Conservation (phyloP, 2,888 invertebrate species). For the Bimastos eiseni region DNA sequence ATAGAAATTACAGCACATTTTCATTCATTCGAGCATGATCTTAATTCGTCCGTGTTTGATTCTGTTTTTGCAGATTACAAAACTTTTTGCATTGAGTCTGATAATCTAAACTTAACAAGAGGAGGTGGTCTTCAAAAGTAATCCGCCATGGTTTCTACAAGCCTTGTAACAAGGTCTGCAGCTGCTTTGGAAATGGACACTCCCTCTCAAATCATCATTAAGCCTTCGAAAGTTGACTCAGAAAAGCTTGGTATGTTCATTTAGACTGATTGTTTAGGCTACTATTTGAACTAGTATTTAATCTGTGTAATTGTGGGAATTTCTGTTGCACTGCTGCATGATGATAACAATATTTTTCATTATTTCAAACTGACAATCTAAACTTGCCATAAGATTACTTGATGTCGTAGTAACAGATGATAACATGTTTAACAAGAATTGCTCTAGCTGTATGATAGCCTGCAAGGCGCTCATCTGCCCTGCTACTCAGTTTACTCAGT, state of each 20-base stretch:
- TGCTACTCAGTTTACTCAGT: no score
- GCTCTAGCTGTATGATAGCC: no score
- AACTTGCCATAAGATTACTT: no score
- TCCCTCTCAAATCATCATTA: conserved; percentile 49
- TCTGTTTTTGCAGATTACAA: not conserved
- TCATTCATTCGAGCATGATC: not conserved
- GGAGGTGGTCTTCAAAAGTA: not conserved
- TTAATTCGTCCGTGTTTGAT: no score
- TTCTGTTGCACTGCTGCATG: no score
- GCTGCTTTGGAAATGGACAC: conserved; percentile 44
- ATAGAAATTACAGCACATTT: not conserved
- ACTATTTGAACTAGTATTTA: not conserved
- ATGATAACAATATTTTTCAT: not conserved
- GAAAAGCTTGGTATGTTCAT: conserved; percentile 47
- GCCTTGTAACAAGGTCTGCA: not conserved
- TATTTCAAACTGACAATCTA: no score
- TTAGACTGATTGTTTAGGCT: not conserved
- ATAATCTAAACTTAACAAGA: not conserved
- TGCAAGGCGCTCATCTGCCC: no score
- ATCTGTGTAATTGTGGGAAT: no score
- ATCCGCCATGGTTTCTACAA: conserved; percentile 8
- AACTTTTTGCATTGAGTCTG: not conserved
- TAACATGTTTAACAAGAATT: no score
- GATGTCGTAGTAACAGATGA: no score
- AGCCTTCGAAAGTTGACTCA: conserved; percentile 46